phyloP scores from a whole-genome alignment of 2,888 invertebrate species.

The Drosophila mettleri region DNA sequence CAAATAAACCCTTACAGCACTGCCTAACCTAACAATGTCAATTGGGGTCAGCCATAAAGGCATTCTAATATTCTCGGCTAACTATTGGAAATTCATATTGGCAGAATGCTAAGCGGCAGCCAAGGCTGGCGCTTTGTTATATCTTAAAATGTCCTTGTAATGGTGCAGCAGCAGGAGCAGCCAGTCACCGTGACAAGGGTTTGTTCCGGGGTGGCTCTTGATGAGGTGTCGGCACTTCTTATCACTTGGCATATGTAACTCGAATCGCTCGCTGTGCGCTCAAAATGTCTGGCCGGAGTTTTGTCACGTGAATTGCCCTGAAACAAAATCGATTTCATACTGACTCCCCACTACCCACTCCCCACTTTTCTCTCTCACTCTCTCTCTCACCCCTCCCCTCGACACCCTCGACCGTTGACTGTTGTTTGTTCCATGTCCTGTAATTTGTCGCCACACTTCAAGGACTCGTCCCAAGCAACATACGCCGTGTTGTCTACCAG shows the following conservation, averaged over 20 bases:
- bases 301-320: conserved; percentile 56
- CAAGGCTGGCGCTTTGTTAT: neutral
- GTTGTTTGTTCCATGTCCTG: conserved; percentile 58
- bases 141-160: conserved; percentile 19
- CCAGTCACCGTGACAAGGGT: conserved; percentile 28
- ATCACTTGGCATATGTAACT: conserved; percentile 74
- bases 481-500: conserved; percentile 10
- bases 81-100: conserved; percentile 8
- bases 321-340: conserved; percentile 73
- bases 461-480: conserved; percentile 17
- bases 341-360: conserved; percentile 7
- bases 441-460: conserved; percentile 65
- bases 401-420: conserved; percentile 1
- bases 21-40: conserved; percentile 38
- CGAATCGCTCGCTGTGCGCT: conserved; percentile 54
- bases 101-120: neutral
- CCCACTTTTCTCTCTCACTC: too few species aligned
- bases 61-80: conserved; percentile 2
- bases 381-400: too few species aligned
- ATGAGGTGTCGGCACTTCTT: conserved; percentile 61
- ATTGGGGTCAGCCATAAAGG: conserved; percentile 27
- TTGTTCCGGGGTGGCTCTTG: conserved; percentile 62
- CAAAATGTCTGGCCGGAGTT: conserved; percentile 41
- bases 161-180: conserved; percentile 16
- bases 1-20: conserved; percentile 10